phyloP scores from a whole-genome alignment of 2,888 invertebrate species.

The Dicyrtomina minuta region DNA sequence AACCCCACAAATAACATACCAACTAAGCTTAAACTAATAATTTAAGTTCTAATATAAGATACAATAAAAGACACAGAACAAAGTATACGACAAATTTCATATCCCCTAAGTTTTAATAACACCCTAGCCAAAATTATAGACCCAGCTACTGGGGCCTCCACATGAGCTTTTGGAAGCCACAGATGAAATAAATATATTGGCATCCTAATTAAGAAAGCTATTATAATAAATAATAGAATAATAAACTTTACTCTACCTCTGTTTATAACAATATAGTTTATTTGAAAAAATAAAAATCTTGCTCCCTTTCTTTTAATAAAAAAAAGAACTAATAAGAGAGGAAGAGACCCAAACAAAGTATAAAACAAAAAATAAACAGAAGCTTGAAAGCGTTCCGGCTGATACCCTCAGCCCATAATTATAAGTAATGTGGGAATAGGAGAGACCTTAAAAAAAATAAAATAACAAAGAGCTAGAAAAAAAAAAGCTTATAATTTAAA shows the following conservation, averaged over 20 bases:
- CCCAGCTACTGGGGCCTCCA: conserved; percentile 71
- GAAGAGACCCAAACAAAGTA: conserved; percentile 69
- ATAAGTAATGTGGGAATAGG: conserved; percentile 69
- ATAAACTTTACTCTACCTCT: too few relatives aligned
- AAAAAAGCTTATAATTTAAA: conserved; percentile 64
- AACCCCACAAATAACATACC: conserved; percentile 65
- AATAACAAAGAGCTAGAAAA: too few relatives aligned
- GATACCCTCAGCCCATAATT: conserved; percentile 69
- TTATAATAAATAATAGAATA: conserved; percentile 58
- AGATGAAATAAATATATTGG: conserved; percentile 71
- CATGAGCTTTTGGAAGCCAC: conserved; percentile 74
- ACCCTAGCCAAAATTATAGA: conserved; percentile 74
- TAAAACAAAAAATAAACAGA: conserved; percentile 70
- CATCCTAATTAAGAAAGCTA: conserved; percentile 71
- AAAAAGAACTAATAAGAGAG: conserved; percentile 65
- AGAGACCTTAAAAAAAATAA: conserved; percentile 71
- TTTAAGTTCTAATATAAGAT: conserved; percentile 64
- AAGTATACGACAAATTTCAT: too few relatives aligned
- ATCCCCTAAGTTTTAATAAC: conserved; percentile 72
- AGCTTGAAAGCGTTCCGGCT: conserved; percentile 69
- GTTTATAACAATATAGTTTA: too few relatives aligned
- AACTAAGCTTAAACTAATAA: too few relatives aligned
- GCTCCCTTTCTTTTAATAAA: too few relatives aligned
- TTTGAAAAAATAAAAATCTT: too few relatives aligned
- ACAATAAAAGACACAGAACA: conserved; percentile 62